Evolutionary conservation across 35 echinoderm and acorn worm species (phyloP).

Genomic region (Apostichopus japonicus): DNA sequence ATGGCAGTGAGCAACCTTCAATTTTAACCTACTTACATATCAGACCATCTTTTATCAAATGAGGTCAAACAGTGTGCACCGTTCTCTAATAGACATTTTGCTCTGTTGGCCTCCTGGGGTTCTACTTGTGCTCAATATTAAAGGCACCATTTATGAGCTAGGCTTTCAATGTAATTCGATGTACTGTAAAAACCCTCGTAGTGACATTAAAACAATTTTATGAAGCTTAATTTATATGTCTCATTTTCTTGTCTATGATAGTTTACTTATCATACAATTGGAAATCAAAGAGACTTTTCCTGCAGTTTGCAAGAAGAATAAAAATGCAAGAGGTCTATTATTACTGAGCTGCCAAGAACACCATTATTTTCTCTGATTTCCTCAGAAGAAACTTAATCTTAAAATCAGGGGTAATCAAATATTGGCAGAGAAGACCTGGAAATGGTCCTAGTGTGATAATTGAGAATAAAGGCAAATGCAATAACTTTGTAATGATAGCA

Average conservation of each 20-base stretch:
- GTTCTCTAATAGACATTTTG: background rate
- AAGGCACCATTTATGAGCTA: background rate
- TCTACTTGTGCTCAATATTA: background rate
- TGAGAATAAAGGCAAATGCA: background rate
- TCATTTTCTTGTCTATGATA: no score
- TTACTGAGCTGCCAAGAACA: background rate
- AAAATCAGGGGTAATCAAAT: conserved; percentile 44
- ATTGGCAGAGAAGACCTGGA: background rate
- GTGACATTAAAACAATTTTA: background rate
- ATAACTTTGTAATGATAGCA: no score
- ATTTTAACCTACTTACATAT: background rate
- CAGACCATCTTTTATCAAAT: background rate
- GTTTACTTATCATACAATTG: no score
- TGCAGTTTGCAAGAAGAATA: no score
- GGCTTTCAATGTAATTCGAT: background rate
- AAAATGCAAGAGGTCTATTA: no score
- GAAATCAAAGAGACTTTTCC: no score
- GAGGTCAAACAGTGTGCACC: conserved; percentile 20
- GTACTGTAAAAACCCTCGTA: background rate
- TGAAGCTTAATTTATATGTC: no score
- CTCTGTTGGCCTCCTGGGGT: background rate
- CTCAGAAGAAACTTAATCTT: conserved; percentile 7
- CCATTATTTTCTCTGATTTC: background rate
- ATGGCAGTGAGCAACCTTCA: background rate
- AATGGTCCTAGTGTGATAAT: background rate